phyloP scores from a whole-genome alignment of 2,888 invertebrate species.

The Acanthacorydalis orientalis region DNA sequence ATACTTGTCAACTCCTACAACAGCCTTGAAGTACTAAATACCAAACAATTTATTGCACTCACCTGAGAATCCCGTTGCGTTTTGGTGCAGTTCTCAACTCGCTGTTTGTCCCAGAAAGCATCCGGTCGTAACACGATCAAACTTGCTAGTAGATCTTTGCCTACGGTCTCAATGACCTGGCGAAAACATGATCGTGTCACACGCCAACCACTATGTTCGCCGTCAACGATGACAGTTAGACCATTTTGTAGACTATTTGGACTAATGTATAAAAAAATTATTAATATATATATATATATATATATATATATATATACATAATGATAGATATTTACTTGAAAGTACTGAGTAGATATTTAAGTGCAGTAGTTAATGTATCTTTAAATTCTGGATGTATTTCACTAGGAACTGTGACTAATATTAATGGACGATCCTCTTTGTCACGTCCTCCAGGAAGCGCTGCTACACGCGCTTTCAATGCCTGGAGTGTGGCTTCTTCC shows the following conservation, averaged over 20 bases:
- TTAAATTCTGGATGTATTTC: slow-evolving; percentile 30
- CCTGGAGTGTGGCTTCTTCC: slow-evolving; percentile 38
- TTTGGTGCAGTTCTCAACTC: slow-evolving; percentile 50
- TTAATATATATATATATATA: background rate
- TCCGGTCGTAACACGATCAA: slow-evolving; percentile 52
- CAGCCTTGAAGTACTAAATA: background rate
- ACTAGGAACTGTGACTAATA: slow-evolving; percentile 40
- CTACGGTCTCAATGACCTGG: slow-evolving; percentile 32
- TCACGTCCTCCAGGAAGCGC: slow-evolving; percentile 49
- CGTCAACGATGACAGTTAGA: slow-evolving; percentile 43
- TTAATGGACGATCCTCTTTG: slow-evolving; percentile 42
- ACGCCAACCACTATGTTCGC: slow-evolving; percentile 44
- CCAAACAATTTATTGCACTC: slow-evolving; percentile 11
- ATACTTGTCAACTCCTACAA: background rate
- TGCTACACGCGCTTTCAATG: slow-evolving; percentile 39
- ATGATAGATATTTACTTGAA: slow-evolving; percentile 30
- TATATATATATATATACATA: background rate
- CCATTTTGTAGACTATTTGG: slow-evolving; percentile 34
- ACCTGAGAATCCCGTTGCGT: slow-evolving; percentile 42
- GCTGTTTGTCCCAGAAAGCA: slow-evolving; percentile 58
- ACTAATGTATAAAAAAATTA: slow-evolving; percentile 18
- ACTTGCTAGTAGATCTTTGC: slow-evolving; percentile 19
- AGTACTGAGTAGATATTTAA: slow-evolving; percentile 34
- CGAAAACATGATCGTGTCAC: slow-evolving; percentile 41
- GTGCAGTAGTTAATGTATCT: slow-evolving; percentile 21